Evolutionary conservation across 2,113 vertebrate species (phyloP), one percentile per base, ranked within the genome.

Genomic region (Sinocyclocheilus anophthalmus): DNA sequence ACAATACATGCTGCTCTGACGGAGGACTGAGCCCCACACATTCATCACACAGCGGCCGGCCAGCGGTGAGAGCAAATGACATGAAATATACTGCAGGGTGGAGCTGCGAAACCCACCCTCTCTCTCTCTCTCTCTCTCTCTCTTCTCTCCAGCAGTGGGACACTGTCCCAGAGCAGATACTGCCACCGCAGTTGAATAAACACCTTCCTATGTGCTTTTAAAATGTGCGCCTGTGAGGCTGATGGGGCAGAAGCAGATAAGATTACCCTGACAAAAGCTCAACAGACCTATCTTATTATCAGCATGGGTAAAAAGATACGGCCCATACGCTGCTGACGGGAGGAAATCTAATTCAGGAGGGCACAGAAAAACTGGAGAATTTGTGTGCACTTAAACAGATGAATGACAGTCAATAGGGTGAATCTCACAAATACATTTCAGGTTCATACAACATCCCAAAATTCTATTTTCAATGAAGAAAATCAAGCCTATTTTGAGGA

Each of bases 1-100:
- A 90, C 87, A 90, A 90, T 85, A 81, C 85, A 85, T 50, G 83
- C 81, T 79, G 33, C 45, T 78, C 33, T 77, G 86, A 84, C 2
- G 20, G 53, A 84, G 48, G 26, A 76, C 20, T 45, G 81, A 76
- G 76, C 76, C 84, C 37, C 81, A 78, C 72, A 75, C 75, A 90
- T 85, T 65, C 76, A 85, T 85, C 89, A 88, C 61, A 42, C 63
- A 82, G 73, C 85, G 14, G 13, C 82, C 79, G 67, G 84, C 45
- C 76, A 86, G 87, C 53, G 26, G 77, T 48, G 83, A 50, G 72
- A 84, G 83, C 8, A 70, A 8, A 87, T 83, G 82, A 89, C 77
- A 80, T 26, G 69, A 55, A 13, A 82, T 73, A 61, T 33, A 78
- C 83, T 65, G 63, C 78, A 78, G 88, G 88, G 88, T 82, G 85